Evolutionary conservation across 2,888 invertebrate species (phyloP).

Genomic region (Apantesis nais): DNA sequence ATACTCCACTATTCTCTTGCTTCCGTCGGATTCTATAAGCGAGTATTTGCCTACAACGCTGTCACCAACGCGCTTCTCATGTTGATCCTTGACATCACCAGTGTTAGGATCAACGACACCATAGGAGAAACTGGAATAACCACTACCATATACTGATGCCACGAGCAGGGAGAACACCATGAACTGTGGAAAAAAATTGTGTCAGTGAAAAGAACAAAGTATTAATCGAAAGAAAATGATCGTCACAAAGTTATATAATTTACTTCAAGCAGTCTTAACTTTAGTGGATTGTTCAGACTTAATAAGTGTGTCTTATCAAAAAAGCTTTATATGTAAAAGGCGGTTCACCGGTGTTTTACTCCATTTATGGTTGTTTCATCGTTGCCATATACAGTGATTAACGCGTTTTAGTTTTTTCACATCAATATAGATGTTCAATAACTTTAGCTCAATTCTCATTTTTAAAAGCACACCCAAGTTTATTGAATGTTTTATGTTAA

Average conservation of each 20-base stretch:
- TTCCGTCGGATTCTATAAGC: conserved; percentile 79
- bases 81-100: conserved; percentile 81
- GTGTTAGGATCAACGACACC: conserved; percentile 81
- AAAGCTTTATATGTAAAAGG: neutral
- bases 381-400: no score
- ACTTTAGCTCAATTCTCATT: no score
- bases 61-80: conserved; percentile 79
- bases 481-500: neutral
- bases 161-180: conserved; percentile 60
- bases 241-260: neutral
- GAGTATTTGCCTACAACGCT: conserved; percentile 81
- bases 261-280: neutral
- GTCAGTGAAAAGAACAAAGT: neutral
- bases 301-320: neutral
- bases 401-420: no score
- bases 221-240: neutral
- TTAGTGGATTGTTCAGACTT: neutral
- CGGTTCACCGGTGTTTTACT: no score
- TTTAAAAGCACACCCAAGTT: neutral
- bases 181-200: conserved; percentile 59
- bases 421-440: no score
- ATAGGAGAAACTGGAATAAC: conserved; percentile 77
- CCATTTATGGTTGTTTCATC: no score
- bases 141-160: conserved; percentile 57
- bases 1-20: conserved; percentile 80